Base-by-base conservation (phyloP, 2,797 vertebrate genomes). In the Chelonia mydas region DNA sequence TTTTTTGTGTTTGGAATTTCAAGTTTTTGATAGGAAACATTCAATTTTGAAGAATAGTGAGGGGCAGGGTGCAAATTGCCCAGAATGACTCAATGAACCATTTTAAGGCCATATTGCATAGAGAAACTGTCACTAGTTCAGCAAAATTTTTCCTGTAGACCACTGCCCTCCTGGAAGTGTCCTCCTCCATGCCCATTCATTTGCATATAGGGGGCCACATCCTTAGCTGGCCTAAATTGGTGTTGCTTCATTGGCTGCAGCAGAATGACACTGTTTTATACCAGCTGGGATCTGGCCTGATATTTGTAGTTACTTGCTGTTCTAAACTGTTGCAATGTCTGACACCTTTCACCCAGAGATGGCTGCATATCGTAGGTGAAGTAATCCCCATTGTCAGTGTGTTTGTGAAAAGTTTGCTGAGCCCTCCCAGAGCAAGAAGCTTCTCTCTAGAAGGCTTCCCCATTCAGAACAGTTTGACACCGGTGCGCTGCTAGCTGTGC, bases 1-100 rank as follows among this genome's bases (percentile, higher is more conserved):
- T 94, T 96, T 89, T 94, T 15, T 87, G 88, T 82, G 81, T 92
- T 93, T 93, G 94, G 96, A 96, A 96, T 95, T 91, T 96, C 72
- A 49, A 93, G 91, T 96, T 95, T 96, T 85, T 93, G 87, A 72
- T 93, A 86, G 96, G 87, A 96, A 97, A 95, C 92, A 92, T 82
- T 93, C 90, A 88, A 84, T 97, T 96, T 93, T 95, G 87, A 74
- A 84, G 89, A 80, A 89, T 65, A 92, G 53, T 45, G 61, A 28
- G 83, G 57, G 27, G 28, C 53, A 4, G 10, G 17, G 28, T 2
- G 16, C 7, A 78, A 27, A 21, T 3, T 10, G 45, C 85, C 77
- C 53, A 57, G 83, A 90, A 79, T 11, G 61, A 55, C 59, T 86
- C 94, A 88, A 90, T 79, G 83, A 94, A 47, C 68, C 31, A 53